A percentile compares a stretch with the other conserved stretches of the same genome.
These are phyloP conservation scores for Luffia ferchaultella DNA, from an alignment of 2,888 invertebrate species.

Conservation along the genomic window DNA sequence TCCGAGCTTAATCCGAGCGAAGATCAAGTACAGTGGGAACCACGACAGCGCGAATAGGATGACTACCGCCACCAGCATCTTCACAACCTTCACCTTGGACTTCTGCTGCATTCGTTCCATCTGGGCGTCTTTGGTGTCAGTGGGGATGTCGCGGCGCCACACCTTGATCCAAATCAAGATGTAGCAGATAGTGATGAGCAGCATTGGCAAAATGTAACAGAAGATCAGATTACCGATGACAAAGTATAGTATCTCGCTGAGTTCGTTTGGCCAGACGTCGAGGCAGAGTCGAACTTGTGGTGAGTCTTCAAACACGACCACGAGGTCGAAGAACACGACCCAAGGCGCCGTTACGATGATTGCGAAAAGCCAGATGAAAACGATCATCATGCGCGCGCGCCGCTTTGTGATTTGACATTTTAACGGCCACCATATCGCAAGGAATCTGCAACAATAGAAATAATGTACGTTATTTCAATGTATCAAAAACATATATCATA, in stretches of 20 bases:
- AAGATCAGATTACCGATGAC: slow-evolving; percentile 87
- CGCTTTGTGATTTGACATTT: slow-evolving; percentile 91
- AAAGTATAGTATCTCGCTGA: slow-evolving; percentile 86
- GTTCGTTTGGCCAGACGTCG: slow-evolving; percentile 86
- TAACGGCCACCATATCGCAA: slow-evolving; percentile 95
- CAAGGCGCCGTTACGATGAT: slow-evolving; percentile 87
- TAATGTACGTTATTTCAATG: neutral
- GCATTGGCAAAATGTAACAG: slow-evolving; percentile 91
- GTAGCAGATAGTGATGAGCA: slow-evolving; percentile 91
- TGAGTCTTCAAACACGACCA: slow-evolving; percentile 75
- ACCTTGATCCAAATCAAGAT: slow-evolving; percentile 92
- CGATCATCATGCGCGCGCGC: slow-evolving; percentile 86
- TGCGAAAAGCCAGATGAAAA: slow-evolving; percentile 90
- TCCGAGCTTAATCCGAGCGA: slow-evolving; percentile 85
- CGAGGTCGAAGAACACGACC: slow-evolving; percentile 89
- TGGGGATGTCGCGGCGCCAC: slow-evolving; percentile 87
- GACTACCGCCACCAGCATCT: slow-evolving; percentile 93
- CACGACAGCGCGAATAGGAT: slow-evolving; percentile 93
- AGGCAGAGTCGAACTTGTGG: slow-evolving; percentile 80
- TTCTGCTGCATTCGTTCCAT: slow-evolving; percentile 94
- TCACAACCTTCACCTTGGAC: slow-evolving; percentile 93
- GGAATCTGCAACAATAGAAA: slow-evolving; percentile 78
- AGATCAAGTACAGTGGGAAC: slow-evolving; percentile 91
- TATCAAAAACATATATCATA: too few relatives aligned
- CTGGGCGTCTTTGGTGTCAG: slow-evolving; percentile 89